Conservation (phyloP, 2,113 vertebrate genomes). For the Siniperca knerii region DNA sequence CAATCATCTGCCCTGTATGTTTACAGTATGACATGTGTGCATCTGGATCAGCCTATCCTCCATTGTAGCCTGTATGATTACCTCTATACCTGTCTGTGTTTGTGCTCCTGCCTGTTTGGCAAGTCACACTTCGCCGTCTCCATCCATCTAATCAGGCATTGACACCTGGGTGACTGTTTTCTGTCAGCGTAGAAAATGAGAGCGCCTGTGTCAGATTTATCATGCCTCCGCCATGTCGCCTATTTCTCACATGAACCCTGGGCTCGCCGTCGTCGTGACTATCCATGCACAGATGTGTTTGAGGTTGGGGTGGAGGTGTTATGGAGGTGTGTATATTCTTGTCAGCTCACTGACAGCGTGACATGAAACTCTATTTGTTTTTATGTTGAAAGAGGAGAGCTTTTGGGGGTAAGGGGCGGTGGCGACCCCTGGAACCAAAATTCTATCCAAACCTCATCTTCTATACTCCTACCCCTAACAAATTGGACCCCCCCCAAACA, state of each 20-base stretch:
- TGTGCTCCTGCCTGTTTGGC: conserved; percentile 11
- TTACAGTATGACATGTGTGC: conserved; percentile 24
- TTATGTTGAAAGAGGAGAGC: conserved; percentile 35
- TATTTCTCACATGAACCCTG: conserved; percentile 21
- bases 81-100: conserved; percentile 27
- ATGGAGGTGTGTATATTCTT: conserved; percentile 38
- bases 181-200: conserved; percentile 67
- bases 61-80: conserved; percentile 1
- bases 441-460: conserved; percentile 73
- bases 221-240: conserved; percentile 36
- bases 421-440: conserved; percentile 50
- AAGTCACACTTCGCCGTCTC: conserved; percentile 3
- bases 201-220: conserved; percentile 70
- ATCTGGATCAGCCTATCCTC: not conserved
- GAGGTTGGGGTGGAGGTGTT: conserved; percentile 17
- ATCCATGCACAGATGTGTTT: conserved; percentile 60
- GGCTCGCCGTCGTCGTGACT: conserved; percentile 10
- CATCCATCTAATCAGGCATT: conserved; percentile 50
- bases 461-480: conserved; percentile 36
- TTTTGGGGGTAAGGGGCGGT: conserved; percentile 14
- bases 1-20: not conserved
- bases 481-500: conserved; percentile 41
- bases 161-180: conserved; percentile 63
- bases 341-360: conserved; percentile 65
- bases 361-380: conserved; percentile 82